Percentiles rank a stretch among this genome's conserved stretches.
phyloP scores from a whole-genome alignment of 2,888 invertebrate species.

The Sesia bembeciformis region DNA sequence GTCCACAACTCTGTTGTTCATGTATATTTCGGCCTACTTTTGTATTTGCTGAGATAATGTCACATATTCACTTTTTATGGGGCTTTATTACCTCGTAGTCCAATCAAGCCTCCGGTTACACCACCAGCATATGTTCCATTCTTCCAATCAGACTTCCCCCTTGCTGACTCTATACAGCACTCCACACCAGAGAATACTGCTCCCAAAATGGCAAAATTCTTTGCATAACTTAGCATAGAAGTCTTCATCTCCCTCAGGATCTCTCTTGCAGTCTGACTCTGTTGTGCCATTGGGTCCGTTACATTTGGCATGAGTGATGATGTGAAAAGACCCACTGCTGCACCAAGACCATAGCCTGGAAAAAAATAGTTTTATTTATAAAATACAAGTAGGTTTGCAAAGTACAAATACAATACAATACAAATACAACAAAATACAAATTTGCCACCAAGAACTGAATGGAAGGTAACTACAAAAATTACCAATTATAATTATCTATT shows the following conservation, averaged over 20 bases:
- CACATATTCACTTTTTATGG: too few relatives aligned
- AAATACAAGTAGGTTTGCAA: neutral
- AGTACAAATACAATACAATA: neutral
- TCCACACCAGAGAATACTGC: conserved; percentile 95
- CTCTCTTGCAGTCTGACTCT: conserved; percentile 87
- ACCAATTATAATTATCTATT: neutral
- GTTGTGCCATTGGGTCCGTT: conserved; percentile 77
- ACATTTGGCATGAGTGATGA: conserved; percentile 95
- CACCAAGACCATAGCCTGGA: conserved; percentile 94
- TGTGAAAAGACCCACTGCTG: conserved; percentile 95
- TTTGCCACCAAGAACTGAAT: neutral
- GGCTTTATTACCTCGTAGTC: conserved; percentile 78
- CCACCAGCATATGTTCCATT: conserved; percentile 97
- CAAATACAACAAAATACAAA: neutral
- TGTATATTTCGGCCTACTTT: too few relatives aligned
- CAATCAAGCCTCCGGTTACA: conserved; percentile 94
- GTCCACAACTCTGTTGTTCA: too few relatives aligned
- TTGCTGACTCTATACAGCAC: conserved; percentile 94
- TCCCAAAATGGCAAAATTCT: conserved; percentile 98
- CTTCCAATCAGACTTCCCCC: conserved; percentile 97
- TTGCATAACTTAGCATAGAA: conserved; percentile 93
- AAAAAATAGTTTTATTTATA: conserved; percentile 1
- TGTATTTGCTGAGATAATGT: too few relatives aligned
- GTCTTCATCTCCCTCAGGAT: conserved; percentile 93
- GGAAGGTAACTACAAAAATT: neutral